These are phyloP conservation scores for Xyrichtys novacula DNA, from an alignment of 2,797 vertebrate species.

Conservation along the genomic window DNA sequence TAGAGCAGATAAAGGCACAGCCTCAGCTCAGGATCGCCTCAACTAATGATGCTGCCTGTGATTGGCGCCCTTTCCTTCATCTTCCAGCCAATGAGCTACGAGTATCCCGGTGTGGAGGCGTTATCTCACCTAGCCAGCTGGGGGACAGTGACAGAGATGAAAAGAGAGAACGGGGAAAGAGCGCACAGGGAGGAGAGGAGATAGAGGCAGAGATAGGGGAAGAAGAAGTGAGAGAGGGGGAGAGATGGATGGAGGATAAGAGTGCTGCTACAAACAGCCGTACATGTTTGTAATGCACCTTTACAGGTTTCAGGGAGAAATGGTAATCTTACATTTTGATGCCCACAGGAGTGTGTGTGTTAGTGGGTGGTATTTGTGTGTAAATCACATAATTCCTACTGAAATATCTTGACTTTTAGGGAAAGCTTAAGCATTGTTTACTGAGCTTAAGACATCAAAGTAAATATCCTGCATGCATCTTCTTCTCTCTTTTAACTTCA, in stretches of 20 bases:
- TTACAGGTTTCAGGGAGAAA: conserved; percentile 54
- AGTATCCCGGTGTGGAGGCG: conserved; percentile 68
- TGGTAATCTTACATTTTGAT: conserved; percentile 33
- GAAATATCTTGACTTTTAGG: conserved; percentile 37
- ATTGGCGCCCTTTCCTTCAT: conserved; percentile 66
- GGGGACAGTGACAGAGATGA: conserved; percentile 79
- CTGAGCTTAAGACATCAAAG: conserved; percentile 51
- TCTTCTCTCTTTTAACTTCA: conserved; percentile 28
- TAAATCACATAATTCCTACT: conserved; percentile 6
- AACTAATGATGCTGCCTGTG: conserved; percentile 70
- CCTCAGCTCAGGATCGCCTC: conserved; percentile 49
- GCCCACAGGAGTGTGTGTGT: conserved; percentile 8
- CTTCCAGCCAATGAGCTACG: conserved; percentile 63
- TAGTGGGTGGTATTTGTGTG: conserved; percentile 18
- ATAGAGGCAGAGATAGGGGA: conserved; percentile 55
- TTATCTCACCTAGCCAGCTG: conserved; percentile 83
- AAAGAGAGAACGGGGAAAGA: conserved; percentile 51
- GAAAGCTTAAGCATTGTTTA: conserved; percentile 46
- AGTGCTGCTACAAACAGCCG: conserved; percentile 31
- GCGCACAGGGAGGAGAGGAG: conserved; percentile 52
- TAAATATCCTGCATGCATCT: conserved; percentile 45
- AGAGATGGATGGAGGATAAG: conserved; percentile 52
- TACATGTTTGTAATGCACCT: conserved; percentile 48
- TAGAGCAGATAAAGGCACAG: conserved; percentile 60
- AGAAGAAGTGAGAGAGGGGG: conserved; percentile 40